Conservation (phyloP, 2,113 vertebrate species). For the Sardina pilchardus region DNA sequence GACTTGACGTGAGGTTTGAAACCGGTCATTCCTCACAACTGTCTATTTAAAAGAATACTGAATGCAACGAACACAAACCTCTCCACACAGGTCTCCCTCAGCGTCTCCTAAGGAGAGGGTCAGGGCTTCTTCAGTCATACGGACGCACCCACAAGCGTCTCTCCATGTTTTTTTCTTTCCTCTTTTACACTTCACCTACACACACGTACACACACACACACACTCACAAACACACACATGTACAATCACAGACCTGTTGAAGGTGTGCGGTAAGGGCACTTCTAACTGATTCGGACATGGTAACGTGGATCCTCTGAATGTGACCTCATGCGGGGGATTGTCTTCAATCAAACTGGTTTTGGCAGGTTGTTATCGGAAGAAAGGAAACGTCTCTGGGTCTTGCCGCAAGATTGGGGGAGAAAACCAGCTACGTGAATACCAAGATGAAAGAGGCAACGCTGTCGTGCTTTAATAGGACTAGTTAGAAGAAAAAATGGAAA, state of each 20-base stretch:
- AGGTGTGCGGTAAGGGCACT: neutral
- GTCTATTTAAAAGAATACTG: neutral
- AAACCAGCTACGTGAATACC: neutral
- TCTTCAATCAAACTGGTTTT: neutral
- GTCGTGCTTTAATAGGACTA: conserved; percentile 54
- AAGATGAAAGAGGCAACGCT: conserved; percentile 33
- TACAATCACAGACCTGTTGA: neutral
- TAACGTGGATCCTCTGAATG: neutral
- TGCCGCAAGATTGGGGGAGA: neutral
- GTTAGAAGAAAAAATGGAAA: conserved; percentile 57
- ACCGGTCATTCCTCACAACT: neutral
- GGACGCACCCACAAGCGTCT: neutral
- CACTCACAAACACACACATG: neutral
- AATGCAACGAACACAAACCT: neutral
- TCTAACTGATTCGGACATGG: neutral
- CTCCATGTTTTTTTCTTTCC: neutral
- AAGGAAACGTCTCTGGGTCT: neutral
- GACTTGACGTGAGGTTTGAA: neutral
- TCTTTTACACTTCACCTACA: neutral
- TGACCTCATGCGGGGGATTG: neutral
- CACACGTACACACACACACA: neutral
- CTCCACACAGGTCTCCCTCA: neutral
- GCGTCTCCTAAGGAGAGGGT: neutral
- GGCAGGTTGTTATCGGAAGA: neutral
- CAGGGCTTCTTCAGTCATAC: neutral